Conservation (phyloP, 1,140 invertebrate species). For the Calliopsis andreniformis region DNA sequence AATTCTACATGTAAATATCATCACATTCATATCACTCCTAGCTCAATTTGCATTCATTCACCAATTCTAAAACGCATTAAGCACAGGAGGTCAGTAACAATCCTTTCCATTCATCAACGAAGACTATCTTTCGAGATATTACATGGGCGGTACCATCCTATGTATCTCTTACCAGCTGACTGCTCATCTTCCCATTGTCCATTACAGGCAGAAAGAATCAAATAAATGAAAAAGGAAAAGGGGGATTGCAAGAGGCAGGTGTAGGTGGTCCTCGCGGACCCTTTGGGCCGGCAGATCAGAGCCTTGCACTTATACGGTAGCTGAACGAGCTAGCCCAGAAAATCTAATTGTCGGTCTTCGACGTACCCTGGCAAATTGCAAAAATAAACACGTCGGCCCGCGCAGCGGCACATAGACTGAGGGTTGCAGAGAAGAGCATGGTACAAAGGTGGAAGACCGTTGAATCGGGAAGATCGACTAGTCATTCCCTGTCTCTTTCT, state of each 20-base stretch:
- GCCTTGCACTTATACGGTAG: constrained; percentile 80
- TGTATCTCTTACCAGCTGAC: too few species aligned
- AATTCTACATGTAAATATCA: too few species aligned
- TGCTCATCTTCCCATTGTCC: too few species aligned
- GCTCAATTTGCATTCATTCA: too few species aligned
- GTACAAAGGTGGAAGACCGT: constrained; percentile 35
- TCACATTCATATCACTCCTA: too few species aligned
- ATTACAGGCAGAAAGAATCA: constrained; percentile 15
- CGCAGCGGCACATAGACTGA: constrained; percentile 27
- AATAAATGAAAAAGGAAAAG: constrained; percentile 54
- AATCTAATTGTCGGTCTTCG: constrained; percentile 81
- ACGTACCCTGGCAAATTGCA: constrained; percentile 76
- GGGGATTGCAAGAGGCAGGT: constrained; percentile 76
- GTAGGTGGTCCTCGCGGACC: constrained; percentile 76
- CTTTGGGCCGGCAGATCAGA: constrained; percentile 60
- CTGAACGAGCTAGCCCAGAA: constrained; percentile 72
- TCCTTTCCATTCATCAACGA: too few species aligned
- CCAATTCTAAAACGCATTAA: too few species aligned
- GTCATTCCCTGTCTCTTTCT: constrained; percentile 55
- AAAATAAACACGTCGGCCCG: constrained; percentile 77
- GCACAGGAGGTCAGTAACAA: too few species aligned
- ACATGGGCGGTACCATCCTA: too few species aligned
- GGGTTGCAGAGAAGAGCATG: constrained; percentile 50
- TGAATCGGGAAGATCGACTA: constrained; percentile 53
- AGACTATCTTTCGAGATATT: too few species aligned